Base-by-base conservation (phyloP, 2,888 invertebrate genomes). In the Mellilla xanthometata region DNA sequence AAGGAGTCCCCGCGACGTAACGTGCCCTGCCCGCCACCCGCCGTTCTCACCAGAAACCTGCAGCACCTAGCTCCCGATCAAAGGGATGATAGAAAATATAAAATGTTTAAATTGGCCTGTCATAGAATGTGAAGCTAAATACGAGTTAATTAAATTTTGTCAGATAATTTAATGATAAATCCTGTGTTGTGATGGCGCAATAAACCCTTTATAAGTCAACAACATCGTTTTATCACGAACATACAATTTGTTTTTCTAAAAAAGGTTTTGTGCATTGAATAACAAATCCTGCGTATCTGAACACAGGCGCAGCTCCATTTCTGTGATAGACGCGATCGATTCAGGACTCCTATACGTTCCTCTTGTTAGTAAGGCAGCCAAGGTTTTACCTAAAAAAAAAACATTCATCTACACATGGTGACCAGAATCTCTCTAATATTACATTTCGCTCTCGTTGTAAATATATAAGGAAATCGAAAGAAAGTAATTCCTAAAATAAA, bases 21-120 rank as follows among this genome's bases (percentile, higher is more conserved):
- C 5, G 23, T 31, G 8, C 43, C 52, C 9, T 35, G 26, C 10
- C 36, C 35, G 22, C 28, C 49, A 28, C 47, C 39, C 19, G 49
- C 51, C 27, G 10, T 24, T 3, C 48, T 44, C 15, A 22, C 33
- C 12, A 49, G 63, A 61, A 81, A 74, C 41, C 48, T 77, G 24
- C 66, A 68, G 39, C 61, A 64, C 41, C 52, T 74, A 15, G 49
- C 67, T 4, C 62, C 68, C 12, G 67, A 65, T 46, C 71, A 70
- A 29, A 60, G 65, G 39, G 72, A 78, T 10, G 81, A 81, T 47
- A 84, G 76, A 71, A 78, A 78, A 54, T 49, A 56, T 46, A 87
- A 84, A 70, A 86, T 84, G 81, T 81, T 81, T 43, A 83, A 81
- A 72, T 64, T 86, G 15, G 81, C 85, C 39, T 75, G 85, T 23